Evolutionary conservation across 2,888 invertebrate genomes (phyloP), one percentile per base, ranked within the genome.

Genomic region (Rhyacophila evoluta): DNA sequence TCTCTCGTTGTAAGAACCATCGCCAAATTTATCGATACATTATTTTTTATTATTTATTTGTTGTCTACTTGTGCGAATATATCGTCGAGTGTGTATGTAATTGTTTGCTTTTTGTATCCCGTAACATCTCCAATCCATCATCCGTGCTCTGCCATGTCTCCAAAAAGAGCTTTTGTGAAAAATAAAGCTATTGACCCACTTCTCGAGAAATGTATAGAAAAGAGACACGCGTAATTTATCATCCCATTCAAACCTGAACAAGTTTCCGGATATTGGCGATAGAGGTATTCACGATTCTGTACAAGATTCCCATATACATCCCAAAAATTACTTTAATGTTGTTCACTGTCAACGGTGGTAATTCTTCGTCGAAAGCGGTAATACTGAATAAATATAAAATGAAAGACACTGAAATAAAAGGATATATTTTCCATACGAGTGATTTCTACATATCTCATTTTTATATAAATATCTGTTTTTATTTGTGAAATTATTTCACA

Each of bases 171-270:
- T 28, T 29, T 79, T 76, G 77, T 76, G 75, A 79, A 77, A 77
- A 77, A 79, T 81, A 79, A 77, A 79, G 76, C 81, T 79, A 77
- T 81, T 79, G 81, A 81, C 79, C 79, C 81, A 79, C 67, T 81
- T 81, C 81, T 74, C n/a, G 77, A 74, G 74, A 79, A 37, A 55
- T 36, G 77, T 74, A 77, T 78, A 72, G 77, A 78, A 39, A 71
- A 36, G 33, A 74, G 73, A 78, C 76, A 70, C 77, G 75, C 67
- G 67, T 77, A 79, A 81, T 81, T 81, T 81, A 81, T 81, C 81
- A 81, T 79, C 74, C 81, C 72, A 79, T 79, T 81, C 74, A 78
- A 77, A 71, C 28, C 71, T 81, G 77, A 75, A 79, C 77, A 76
- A 81, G 81, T 79, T 79, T 79, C 81, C 81, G 81, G 81, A 81